Evolutionary conservation across 1,140 invertebrate species (phyloP), one percentile per base, ranked within the genome.

Genomic region (Anagrus nilaparvatae): DNA sequence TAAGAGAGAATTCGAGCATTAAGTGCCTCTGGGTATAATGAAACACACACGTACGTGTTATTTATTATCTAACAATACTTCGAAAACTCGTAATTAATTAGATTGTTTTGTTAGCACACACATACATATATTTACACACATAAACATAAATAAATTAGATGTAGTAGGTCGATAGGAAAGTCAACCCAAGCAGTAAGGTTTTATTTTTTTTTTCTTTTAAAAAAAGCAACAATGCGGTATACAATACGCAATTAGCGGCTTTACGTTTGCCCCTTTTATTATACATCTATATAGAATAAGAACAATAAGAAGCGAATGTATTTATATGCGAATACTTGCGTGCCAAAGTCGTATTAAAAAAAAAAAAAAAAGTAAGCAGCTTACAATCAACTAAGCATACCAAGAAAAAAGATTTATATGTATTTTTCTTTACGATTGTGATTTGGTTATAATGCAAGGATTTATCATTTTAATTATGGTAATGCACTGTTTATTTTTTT

Each of bases 71-170:
- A 67, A 67, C 63, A 66, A 66, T 65, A 58, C 53, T 37, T 52
- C 54, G 47, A 56, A 56, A 60, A 67, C 63, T 62, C 61, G 54
- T 63, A 67, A 67, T 67, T 67, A 67, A 66, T 67, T 67, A 65
- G 55, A 56, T 61, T 61, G 61, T 66, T 67, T 65, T 65, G 62
- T 66, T 66, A 60, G n/a, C n/a, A n/a, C n/a, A n/a, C n/a, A n/a
- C n/a, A n/a, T n/a, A n/a, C n/a, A n/a, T n/a, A n/a, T n/a, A n/a
- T n/a, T n/a, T n/a, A n/a, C n/a, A n/a, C n/a, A n/a, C n/a, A n/a
- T n/a, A n/a, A n/a, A n/a, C n/a, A n/a, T n/a, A n/a, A 57, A 60
- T 64, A 63, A 64, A 64, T 65, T 64, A 60, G 61, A 67, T 63
- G 64, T 65, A 66, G 59, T 59, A 59, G 56, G 51, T 62, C 57